phyloP scores from a whole-genome alignment of 2,888 invertebrate genomes.

The Drosophila suboccidentalis region DNA sequence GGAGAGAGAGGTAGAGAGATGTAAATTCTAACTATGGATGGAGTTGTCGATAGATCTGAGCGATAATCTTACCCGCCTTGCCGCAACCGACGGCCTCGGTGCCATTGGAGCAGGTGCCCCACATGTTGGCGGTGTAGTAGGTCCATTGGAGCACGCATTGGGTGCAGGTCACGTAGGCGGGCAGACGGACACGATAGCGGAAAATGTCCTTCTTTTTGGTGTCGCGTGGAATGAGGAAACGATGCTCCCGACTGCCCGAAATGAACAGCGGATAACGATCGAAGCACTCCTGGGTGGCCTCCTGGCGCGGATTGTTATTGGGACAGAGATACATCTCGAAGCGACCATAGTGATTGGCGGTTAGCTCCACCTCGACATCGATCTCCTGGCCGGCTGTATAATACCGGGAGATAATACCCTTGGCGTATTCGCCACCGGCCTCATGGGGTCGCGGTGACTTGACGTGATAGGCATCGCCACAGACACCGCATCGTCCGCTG shows the following conservation, averaged over 20 bases:
- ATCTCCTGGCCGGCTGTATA: slow-evolving; percentile 95
- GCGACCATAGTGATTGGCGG: slow-evolving; percentile 95
- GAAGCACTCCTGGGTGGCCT: slow-evolving; percentile 93
- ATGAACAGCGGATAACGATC: slow-evolving; percentile 92
- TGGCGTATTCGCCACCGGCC: slow-evolving; percentile 94
- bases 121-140: slow-evolving; percentile 95
- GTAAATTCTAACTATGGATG: too few species aligned
- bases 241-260: slow-evolving; percentile 90
- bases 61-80: slow-evolving; percentile 86
- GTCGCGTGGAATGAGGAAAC: slow-evolving; percentile 90
- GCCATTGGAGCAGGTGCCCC: slow-evolving; percentile 95
- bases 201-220: slow-evolving; percentile 89
- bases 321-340: slow-evolving; percentile 95
- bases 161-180: slow-evolving; percentile 93
- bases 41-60: too few species aligned
- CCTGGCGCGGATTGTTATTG: slow-evolving; percentile 92
- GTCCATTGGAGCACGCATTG: slow-evolving; percentile 98
- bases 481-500: slow-evolving; percentile 94
- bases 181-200: slow-evolving; percentile 91
- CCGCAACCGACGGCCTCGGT: slow-evolving; percentile 96
- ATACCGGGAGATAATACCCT: slow-evolving; percentile 93
- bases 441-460: slow-evolving; percentile 93
- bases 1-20: not conserved
- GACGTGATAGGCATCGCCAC: slow-evolving; percentile 94
- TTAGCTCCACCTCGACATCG: slow-evolving; percentile 94